phyloP scores from a whole-genome alignment of 2,888 invertebrate genomes.

The Smittia sp. region DNA sequence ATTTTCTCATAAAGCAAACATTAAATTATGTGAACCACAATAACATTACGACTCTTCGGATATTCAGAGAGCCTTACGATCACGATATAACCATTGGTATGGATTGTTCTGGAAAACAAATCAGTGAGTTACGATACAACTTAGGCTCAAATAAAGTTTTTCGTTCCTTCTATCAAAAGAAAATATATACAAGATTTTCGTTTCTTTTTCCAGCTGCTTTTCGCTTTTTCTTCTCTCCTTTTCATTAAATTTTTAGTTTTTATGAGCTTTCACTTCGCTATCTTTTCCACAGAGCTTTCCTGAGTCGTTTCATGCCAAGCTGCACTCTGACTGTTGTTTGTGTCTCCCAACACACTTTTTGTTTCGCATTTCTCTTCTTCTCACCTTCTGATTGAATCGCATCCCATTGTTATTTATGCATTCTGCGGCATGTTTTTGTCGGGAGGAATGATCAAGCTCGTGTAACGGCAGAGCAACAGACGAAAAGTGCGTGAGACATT shows the following conservation, averaged over 20 bases:
- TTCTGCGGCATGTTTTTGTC: neutral
- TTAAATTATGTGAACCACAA: too few species aligned
- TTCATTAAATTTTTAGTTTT: neutral
- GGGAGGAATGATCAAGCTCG: neutral
- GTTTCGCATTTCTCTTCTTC: neutral
- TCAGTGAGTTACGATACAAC: too few species aligned
- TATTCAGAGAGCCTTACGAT: too few species aligned
- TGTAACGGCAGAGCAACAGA: too few species aligned
- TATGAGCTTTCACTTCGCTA: neutral
- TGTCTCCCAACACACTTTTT: neutral
- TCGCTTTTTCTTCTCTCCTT: neutral
- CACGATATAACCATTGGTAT: too few species aligned
- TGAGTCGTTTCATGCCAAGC: slow-evolving; percentile 18
- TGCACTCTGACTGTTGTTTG: slow-evolving; percentile 26
- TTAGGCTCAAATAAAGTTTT: too few species aligned
- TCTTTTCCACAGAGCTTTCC: neutral
- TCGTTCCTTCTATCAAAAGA: neutral
- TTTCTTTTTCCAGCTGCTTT: neutral
- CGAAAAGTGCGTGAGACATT: too few species aligned
- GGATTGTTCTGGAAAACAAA: too few species aligned
- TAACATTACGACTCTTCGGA: too few species aligned
- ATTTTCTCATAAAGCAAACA: too few species aligned
- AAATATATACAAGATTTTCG: slow-evolving; percentile 8
- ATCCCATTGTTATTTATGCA: neutral
- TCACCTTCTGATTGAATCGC: neutral